Evolutionary conservation across 2,113 vertebrate species (phyloP), one percentile per base, ranked within the genome.

Genomic region (Copsychus sechellarum): DNA sequence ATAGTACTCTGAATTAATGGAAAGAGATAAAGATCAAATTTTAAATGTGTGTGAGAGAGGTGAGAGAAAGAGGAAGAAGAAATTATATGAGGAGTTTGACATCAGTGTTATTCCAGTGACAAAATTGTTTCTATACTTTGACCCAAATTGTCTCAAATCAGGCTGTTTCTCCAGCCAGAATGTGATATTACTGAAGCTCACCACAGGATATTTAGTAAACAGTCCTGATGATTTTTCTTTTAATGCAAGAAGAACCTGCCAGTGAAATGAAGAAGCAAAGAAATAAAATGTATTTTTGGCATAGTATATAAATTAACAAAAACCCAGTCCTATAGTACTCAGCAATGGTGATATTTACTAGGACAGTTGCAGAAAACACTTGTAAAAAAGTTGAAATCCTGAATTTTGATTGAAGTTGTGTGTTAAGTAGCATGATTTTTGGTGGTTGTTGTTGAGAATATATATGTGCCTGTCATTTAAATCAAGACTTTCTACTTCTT

Each of bases 401-500:
- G 28, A 38, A 36, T 67, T 64, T n/a, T 73, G 23, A 60, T 25
- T 82, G 76, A 50, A 19, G 1, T 26, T 6, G 0, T 53, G 14
- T 31, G 14, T 66, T 79, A 71, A 33, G 8, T 14, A 61, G 38
- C 3, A 33, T 0, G 0, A n/a, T 22, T 60, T 53, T 50, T 57
- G 4, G 9, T 57, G 9, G 9, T 26, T 57, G 4, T 38, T 38
- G 9, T 54, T 73, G 29, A 54, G 10, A 61, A 81, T 21, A 34
- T 29, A 4, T 23, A 42, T 26, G 17, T 47, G 9, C 16, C 24
- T 79, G 13, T n/a, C 19, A 54, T 82, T 70, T 82, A 45, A 34
- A 60, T 29, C 16, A 65, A 61, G n/a, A 47, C 0, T 60, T 81
- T 69, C 19, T 47, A 13, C 22, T 65, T 76, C 4, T 66, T 67